phyloP scores from a whole-genome alignment of 2,888 invertebrate genomes.

The Hyposoter didymator region DNA sequence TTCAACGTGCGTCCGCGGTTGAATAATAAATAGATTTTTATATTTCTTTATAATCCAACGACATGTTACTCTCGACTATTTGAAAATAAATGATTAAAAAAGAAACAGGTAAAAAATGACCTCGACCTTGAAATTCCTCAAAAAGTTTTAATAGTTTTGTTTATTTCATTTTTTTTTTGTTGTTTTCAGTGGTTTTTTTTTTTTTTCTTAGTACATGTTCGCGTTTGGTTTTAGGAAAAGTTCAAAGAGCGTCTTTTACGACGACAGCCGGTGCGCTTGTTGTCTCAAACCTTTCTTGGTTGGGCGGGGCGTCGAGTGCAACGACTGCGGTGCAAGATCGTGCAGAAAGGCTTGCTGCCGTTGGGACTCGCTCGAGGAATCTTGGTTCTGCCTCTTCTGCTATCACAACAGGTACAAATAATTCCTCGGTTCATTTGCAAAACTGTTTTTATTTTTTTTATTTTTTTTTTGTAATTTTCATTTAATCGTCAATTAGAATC shows the following conservation, averaged over 20 bases:
- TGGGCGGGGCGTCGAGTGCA: conserved; percentile 77
- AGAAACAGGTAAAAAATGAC: neutral
- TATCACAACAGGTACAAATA: conserved; percentile 78
- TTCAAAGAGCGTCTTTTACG: conserved; percentile 60
- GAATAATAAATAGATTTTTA: neutral
- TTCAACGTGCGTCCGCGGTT: neutral
- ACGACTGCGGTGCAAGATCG: conserved; percentile 78
- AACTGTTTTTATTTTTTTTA: neutral
- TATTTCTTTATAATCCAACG: neutral
- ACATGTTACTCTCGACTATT: neutral
- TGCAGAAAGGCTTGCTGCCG: conserved; percentile 80
- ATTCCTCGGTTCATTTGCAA: neutral
- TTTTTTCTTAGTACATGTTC: neutral
- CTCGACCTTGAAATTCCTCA: neutral
- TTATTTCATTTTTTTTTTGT: neutral
- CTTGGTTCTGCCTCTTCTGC: conserved; percentile 81
- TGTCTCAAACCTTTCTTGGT: conserved; percentile 80
- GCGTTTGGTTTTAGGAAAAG: conserved; percentile 74
- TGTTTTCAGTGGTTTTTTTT: neutral
- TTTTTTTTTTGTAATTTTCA: conserved; percentile 14
- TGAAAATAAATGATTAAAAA: neutral
- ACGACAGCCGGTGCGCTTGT: conserved; percentile 79
- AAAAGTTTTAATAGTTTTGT: neutral
- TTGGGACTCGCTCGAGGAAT: conserved; percentile 77
- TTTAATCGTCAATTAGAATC: neutral